A percentile compares a stretch with the other conserved stretches of the same genome.
Evolutionary conservation across 1,140 invertebrate genomes (phyloP).

Genomic region (Microplitis demolitor): DNA sequence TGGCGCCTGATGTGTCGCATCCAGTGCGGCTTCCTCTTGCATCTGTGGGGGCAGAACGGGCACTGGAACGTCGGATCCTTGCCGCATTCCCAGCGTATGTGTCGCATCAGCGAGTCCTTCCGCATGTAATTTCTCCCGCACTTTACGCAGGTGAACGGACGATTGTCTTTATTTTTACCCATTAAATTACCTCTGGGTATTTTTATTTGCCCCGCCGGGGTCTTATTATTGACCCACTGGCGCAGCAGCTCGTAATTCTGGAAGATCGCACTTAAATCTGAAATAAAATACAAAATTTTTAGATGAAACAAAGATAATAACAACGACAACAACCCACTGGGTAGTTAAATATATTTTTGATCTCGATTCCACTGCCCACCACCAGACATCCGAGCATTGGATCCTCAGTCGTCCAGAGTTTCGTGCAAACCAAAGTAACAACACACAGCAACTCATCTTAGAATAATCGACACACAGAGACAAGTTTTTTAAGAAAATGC

Average conservation of each 20-base stretch:
- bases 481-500: too few species aligned
- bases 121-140: slow-evolving; percentile 71
- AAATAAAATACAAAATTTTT: slow-evolving; percentile 28
- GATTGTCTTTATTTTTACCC: slow-evolving; percentile 35
- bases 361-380: background rate
- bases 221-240: slow-evolving; percentile 40
- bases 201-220: slow-evolving; percentile 44
- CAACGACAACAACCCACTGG: too few species aligned
- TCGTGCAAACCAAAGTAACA: too few species aligned
- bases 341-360: background rate
- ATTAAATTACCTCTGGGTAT: slow-evolving; percentile 47
- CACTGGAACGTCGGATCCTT: slow-evolving; percentile 72
- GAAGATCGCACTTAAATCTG: slow-evolving; percentile 35
- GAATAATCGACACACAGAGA: too few species aligned
- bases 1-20: slow-evolving; percentile 66
- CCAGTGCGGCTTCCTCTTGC: slow-evolving; percentile 67
- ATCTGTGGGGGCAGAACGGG: slow-evolving; percentile 67
- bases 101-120: slow-evolving; percentile 70
- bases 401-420: background rate
- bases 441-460: too few species aligned
- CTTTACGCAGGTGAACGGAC: slow-evolving; percentile 64
- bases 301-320: slow-evolving; percentile 6
- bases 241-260: slow-evolving; percentile 44
- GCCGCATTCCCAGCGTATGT: slow-evolving; percentile 71
- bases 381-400: background rate